Percentiles rank a stretch among this genome's conserved stretches.
phyloP scores from a whole-genome alignment of 2,113 vertebrate species.

The Paradoxurus hermaphroditus region DNA sequence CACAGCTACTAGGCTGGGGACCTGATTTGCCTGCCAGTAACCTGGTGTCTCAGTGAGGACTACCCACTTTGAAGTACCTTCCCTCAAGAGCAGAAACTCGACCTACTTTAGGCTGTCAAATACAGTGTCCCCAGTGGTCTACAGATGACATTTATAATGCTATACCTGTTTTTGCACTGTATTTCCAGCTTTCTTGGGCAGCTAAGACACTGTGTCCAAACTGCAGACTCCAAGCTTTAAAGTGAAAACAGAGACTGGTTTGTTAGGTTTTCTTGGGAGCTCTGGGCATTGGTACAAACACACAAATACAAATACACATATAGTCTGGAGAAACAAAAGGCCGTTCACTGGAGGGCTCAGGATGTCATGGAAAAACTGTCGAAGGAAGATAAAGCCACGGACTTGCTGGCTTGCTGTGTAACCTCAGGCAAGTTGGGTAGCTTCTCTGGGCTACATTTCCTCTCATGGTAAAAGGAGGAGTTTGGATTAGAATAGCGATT shows the following conservation, averaged over 20 bases:
- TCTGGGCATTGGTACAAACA: neutral
- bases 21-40: neutral
- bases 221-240: neutral
- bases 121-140: fast-evolving
- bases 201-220: neutral
- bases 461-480: neutral
- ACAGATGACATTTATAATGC: neutral
- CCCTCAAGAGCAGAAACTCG: neutral
- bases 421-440: neutral
- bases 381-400: conserved; percentile 4
- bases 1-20: neutral
- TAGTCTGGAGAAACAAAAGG: conserved; percentile 45
- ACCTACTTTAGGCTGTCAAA: neutral
- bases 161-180: too few species aligned
- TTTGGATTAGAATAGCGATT: neutral
- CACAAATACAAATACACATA: neutral
- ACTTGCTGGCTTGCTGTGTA: neutral
- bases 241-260: conserved; percentile 42
- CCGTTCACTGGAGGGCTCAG: neutral
- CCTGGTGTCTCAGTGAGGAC: neutral
- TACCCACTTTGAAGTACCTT: neutral
- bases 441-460: neutral
- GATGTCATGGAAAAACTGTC: conserved; percentile 39
- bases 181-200: neutral
- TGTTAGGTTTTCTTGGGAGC: conserved; percentile 61